Conservation (phyloP, 2,888 invertebrate genomes). For the Xestia xanthographa region DNA sequence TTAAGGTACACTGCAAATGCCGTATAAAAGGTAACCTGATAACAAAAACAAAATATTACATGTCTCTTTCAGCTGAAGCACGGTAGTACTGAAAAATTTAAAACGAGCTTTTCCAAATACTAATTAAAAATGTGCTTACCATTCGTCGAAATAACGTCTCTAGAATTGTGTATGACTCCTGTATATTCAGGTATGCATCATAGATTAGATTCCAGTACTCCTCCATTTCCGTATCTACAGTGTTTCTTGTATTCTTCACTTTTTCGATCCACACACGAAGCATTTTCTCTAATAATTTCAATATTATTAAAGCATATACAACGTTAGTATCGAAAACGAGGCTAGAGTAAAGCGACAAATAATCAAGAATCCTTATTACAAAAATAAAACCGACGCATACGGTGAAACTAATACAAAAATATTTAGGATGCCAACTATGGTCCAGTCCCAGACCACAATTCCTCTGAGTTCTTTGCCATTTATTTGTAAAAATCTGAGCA, state of each 20-base stretch:
- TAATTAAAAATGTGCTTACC: neutral
- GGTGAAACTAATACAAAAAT: neutral
- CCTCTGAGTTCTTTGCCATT: neutral
- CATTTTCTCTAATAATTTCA: slow-evolving; percentile 4
- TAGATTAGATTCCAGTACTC: neutral
- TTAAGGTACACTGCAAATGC: neutral
- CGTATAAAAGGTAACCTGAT: neutral
- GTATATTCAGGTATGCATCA: neutral
- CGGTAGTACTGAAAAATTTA: neutral
- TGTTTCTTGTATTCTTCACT: neutral
- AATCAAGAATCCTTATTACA: neutral
- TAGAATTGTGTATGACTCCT: neutral
- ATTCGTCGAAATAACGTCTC: neutral
- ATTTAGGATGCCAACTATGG: neutral
- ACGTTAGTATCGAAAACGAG: slow-evolving; percentile 2
- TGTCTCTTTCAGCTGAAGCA: neutral
- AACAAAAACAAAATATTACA: neutral
- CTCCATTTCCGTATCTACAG: neutral
- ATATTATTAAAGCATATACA: slow-evolving; percentile 3
- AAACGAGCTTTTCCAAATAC: neutral
- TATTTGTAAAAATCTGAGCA: slow-evolving; percentile 2
- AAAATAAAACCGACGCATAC: neutral
- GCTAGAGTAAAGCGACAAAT: neutral
- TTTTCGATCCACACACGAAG: slow-evolving; percentile 5
- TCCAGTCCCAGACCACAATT: neutral